These are phyloP conservation scores for Agrotis segetum DNA, from an alignment of 2,888 invertebrate genomes.

Conservation along the genomic window DNA sequence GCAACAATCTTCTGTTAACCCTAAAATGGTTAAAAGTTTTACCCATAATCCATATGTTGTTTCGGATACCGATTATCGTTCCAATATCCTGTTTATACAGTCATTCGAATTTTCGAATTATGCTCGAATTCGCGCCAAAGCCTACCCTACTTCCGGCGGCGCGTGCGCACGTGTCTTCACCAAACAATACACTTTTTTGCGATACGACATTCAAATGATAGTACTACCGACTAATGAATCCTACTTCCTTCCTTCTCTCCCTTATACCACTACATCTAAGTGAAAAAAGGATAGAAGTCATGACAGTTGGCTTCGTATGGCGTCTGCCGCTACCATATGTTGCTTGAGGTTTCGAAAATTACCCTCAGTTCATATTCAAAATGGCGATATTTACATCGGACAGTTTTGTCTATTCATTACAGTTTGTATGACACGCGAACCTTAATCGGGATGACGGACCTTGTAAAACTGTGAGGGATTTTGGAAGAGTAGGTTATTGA, in stretches of 20 bases:
- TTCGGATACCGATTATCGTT: slow-evolving; percentile 82
- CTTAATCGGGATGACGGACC: slow-evolving; percentile 70
- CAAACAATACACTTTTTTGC: slow-evolving; percentile 88
- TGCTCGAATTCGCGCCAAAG: slow-evolving; percentile 87
- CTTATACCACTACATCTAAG: slow-evolving; percentile 41
- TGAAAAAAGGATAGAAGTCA: slow-evolving; percentile 74
- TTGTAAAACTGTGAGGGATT: slow-evolving; percentile 14
- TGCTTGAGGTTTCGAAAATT: slow-evolving; percentile 90
- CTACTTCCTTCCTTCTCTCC: slow-evolving; percentile 75
- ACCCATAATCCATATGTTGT: slow-evolving; percentile 86
- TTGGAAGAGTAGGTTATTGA: neutral
- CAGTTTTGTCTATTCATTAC: slow-evolving; percentile 85
- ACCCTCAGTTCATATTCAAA: slow-evolving; percentile 79
- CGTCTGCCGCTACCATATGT: slow-evolving; percentile 90
- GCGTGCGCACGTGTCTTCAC: slow-evolving; percentile 80
- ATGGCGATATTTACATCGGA: slow-evolving; percentile 79
- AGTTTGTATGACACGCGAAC: slow-evolving; percentile 70
- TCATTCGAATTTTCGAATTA: slow-evolving; percentile 82
- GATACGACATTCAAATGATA: slow-evolving; percentile 86
- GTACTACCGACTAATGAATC: slow-evolving; percentile 88
- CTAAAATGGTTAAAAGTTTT: slow-evolving; percentile 62
- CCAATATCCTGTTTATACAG: slow-evolving; percentile 88
- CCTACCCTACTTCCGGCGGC: slow-evolving; percentile 86
- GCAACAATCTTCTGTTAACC: slow-evolving; percentile 54
- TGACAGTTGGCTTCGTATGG: slow-evolving; percentile 88